phyloP scores from a whole-genome alignment of 2,113 vertebrate species.

The Mesembrinibis cayennensis region DNA sequence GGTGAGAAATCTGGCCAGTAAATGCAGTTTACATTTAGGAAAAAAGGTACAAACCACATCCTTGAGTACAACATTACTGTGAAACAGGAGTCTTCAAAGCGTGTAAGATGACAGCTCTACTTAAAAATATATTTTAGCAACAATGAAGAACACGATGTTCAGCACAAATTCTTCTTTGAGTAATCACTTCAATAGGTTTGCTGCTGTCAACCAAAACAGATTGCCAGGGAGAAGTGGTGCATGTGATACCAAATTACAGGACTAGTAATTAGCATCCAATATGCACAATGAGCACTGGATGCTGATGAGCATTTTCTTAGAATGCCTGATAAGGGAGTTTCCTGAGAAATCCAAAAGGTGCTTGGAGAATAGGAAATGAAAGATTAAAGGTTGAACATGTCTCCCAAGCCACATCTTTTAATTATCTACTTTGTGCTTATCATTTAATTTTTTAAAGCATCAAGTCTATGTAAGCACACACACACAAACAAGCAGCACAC shows the following conservation, averaged over 20 bases:
- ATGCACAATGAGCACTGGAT: not conserved
- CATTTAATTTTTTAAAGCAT: not conserved
- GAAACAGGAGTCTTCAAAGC: not conserved
- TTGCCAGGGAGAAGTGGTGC: not conserved
- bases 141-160: not conserved
- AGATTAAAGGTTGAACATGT: not conserved
- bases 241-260: not conserved
- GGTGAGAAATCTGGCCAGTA: not conserved
- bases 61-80: not conserved
- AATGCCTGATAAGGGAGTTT: not conserved
- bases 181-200: not conserved
- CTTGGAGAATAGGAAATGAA: conserved; percentile 7
- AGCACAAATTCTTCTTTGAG: not conserved
- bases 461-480: not conserved
- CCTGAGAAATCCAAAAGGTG: not conserved
- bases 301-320: not conserved
- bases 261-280: not conserved
- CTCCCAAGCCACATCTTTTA: not conserved
- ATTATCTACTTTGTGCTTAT: not conserved
- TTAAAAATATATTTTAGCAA: not conserved
- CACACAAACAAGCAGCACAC: not conserved
- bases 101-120: not conserved
- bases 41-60: not conserved
- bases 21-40: not conserved
- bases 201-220: not conserved